A percentile compares a stretch with the other conserved stretches of the same genome.
Conservation (phyloP, 2,888 invertebrate species). For the Campopleginae sp. region DNA sequence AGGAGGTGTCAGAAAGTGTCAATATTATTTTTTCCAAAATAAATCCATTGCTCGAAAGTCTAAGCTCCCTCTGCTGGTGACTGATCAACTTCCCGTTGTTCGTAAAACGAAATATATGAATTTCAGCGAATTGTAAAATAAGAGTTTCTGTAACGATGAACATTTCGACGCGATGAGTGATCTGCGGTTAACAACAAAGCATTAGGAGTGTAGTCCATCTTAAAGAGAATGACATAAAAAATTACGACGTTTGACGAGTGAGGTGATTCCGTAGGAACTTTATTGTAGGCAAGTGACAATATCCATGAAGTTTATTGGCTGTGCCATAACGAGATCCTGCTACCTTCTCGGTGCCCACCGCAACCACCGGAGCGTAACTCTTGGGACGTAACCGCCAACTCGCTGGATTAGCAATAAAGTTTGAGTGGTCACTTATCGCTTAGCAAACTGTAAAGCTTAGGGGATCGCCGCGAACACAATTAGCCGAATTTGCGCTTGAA, state of each 20-base stretch:
- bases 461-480: constrained; percentile 39
- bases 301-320: constrained; percentile 57
- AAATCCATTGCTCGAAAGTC: background rate
- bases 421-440: constrained; percentile 37
- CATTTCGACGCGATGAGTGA: background rate
- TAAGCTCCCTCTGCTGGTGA: background rate
- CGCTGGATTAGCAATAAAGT: constrained; percentile 57
- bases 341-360: background rate
- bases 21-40: background rate
- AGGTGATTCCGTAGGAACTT: constrained; percentile 39
- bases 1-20: background rate
- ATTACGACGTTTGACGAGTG: constrained; percentile 56
- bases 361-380: background rate
- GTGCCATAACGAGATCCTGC: constrained; percentile 9
- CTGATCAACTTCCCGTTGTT: background rate
- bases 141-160: background rate
- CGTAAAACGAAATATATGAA: background rate
- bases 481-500: constrained; percentile 41
- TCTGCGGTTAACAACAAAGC: background rate
- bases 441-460: constrained; percentile 5
- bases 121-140: background rate
- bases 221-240: constrained; percentile 10
- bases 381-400: constrained; percentile 17
- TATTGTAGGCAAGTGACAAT: constrained; percentile 41
- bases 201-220: background rate